phyloP scores from a whole-genome alignment of 2,888 invertebrate genomes.

The Lysandra coridon region DNA sequence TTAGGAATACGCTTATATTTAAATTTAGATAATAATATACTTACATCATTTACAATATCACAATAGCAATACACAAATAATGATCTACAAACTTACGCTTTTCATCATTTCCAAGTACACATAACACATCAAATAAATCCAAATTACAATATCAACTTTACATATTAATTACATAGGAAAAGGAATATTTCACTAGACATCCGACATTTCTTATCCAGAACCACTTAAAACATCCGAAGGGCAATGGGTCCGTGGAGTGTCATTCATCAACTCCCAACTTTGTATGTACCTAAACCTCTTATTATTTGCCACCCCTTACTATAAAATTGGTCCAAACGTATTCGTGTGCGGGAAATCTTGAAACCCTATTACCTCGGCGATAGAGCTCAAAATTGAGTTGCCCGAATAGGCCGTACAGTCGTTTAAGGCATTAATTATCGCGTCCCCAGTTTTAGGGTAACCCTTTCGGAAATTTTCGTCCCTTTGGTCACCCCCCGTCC shows the following conservation, averaged over 20 bases:
- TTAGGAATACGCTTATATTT: too few relatives aligned
- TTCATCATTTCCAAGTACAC: not conserved
- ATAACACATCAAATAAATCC: slow-evolving; percentile 31
- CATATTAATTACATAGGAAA: slow-evolving; percentile 60
- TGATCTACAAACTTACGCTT: not conserved
- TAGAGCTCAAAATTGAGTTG: slow-evolving; percentile 47
- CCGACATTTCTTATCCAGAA: slow-evolving; percentile 78
- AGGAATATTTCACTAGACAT: slow-evolving; percentile 73
- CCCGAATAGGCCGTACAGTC: slow-evolving; percentile 54
- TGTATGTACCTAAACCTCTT: slow-evolving; percentile 74
- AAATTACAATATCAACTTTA: slow-evolving; percentile 49
- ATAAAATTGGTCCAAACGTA: slow-evolving; percentile 76
- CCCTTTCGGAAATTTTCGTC: slow-evolving; percentile 77
- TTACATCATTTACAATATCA: not conserved
- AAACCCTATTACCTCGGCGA: slow-evolving; percentile 40
- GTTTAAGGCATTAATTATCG: slow-evolving; percentile 77
- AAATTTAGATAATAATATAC: too few relatives aligned
- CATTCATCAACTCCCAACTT: slow-evolving; percentile 79
- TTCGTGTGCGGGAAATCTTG: slow-evolving; percentile 42
- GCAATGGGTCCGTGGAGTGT: slow-evolving; percentile 79
- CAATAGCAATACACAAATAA: not conserved
- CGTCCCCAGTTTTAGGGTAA: slow-evolving; percentile 73
- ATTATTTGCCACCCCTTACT: slow-evolving; percentile 75
- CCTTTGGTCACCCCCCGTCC: slow-evolving; percentile 74
- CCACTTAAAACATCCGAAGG: slow-evolving; percentile 79